These are phyloP conservation scores for Odontophorus gujanensis DNA, from an alignment of 2,113 vertebrate genomes.

Conservation along the genomic window DNA sequence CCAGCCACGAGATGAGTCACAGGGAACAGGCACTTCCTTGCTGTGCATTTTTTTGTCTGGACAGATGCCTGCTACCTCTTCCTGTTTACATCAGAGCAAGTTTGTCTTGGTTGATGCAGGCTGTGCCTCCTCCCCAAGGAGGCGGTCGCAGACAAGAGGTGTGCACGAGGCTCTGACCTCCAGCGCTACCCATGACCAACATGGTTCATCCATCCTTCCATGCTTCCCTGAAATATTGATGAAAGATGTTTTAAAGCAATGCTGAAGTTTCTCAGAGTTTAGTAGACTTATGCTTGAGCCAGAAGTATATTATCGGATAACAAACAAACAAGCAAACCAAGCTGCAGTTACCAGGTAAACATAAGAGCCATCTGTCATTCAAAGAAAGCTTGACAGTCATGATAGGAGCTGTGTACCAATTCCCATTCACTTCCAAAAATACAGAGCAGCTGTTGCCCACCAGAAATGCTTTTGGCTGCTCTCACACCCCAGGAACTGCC, in stretches of 20 bases:
- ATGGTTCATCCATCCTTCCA: not conserved
- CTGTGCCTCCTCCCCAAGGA: rapidly evolving
- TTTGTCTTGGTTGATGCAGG: not conserved
- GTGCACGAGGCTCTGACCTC: not conserved
- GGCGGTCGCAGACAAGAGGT: rapidly evolving
- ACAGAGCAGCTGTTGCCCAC: not conserved
- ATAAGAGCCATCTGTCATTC: not conserved
- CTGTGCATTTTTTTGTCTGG: not conserved
- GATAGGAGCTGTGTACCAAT: not conserved
- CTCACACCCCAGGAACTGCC: not conserved
- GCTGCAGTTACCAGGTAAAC: not conserved
- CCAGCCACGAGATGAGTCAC: not conserved
- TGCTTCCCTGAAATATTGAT: not conserved
- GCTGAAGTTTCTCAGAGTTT: not conserved
- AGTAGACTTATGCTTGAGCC: not conserved
- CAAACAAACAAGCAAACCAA: not conserved
- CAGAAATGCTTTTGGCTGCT: not conserved
- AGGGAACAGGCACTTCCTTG: not conserved
- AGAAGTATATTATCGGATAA: not conserved
- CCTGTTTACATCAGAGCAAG: not conserved
- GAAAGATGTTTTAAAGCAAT: not conserved
- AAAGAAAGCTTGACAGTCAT: not conserved
- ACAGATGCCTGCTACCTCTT: not conserved
- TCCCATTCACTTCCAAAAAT: not conserved
- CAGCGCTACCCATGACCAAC: not conserved